Percentiles rank a stretch among this genome's conserved stretches.
Evolutionary conservation across 2,888 invertebrate genomes (phyloP).

Genomic region (Caenorhabditis wallacei): DNA sequence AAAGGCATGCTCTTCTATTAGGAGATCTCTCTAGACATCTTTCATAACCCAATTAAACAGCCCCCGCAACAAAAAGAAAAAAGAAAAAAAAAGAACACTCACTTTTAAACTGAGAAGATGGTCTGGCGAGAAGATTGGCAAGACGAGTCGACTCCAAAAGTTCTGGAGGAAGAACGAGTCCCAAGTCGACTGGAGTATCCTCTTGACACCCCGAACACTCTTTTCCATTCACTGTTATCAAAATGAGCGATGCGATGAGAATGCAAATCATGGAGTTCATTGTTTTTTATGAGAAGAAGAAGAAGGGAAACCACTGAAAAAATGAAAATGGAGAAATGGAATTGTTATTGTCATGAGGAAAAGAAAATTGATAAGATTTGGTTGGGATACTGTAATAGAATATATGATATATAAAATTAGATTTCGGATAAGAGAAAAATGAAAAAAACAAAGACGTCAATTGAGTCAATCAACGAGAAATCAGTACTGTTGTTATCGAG

Average conservation of each 20-base stretch:
- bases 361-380: conserved; percentile 6
- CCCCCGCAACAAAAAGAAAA: background rate
- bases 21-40: background rate
- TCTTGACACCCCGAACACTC: conserved; percentile 33
- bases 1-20: no score
- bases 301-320: conserved; percentile 17
- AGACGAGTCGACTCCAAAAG: conserved; percentile 57
- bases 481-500: conserved; percentile 36
- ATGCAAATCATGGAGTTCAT: conserved; percentile 32
- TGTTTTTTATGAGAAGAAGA: background rate
- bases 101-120: conserved; percentile 55
- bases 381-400: conserved; percentile 22
- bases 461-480: conserved; percentile 12
- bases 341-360: conserved; percentile 11
- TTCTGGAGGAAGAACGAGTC: conserved; percentile 56
- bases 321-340: background rate
- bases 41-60: conserved; percentile 16
- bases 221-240: background rate
- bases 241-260: conserved; percentile 1
- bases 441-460: conserved; percentile 36
- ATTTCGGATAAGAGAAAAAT: conserved; percentile 6
- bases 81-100: conserved; percentile 10
- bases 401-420: conserved; percentile 3
- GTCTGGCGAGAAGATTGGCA: conserved; percentile 46
- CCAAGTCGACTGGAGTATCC: conserved; percentile 47